These are phyloP conservation scores for Ochropleura leucogaster DNA, from an alignment of 2,888 invertebrate genomes.

Conservation along the genomic window DNA sequence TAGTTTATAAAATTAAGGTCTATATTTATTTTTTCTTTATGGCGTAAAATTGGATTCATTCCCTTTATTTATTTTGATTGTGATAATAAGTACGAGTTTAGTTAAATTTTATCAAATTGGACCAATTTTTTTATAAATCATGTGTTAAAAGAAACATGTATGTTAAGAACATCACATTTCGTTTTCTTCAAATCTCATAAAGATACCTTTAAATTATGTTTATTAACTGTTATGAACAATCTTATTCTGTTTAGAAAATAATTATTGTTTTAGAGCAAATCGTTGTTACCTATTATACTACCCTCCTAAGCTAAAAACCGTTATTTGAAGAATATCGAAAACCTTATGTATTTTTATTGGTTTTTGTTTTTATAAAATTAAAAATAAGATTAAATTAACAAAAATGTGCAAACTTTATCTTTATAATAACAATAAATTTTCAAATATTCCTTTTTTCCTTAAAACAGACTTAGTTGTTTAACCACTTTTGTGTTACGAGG, in stretches of 20 bases:
- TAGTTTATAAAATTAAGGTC: slow-evolving; percentile 12
- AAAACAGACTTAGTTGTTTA: background rate
- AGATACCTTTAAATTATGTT: slow-evolving; percentile 17
- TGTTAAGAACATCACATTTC: slow-evolving; percentile 27
- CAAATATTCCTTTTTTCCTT: background rate
- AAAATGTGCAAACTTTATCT: background rate
- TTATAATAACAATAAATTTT: background rate
- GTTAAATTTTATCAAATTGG: slow-evolving; percentile 51
- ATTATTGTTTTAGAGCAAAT: slow-evolving; percentile 43
- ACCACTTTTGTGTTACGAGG: background rate
- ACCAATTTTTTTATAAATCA: slow-evolving; percentile 56
- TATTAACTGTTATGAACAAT: slow-evolving; percentile 17
- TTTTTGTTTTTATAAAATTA: background rate
- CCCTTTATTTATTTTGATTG: slow-evolving; percentile 51
- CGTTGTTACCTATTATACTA: slow-evolving; percentile 26
- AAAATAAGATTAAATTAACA: background rate
- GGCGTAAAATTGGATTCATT: slow-evolving; percentile 26
- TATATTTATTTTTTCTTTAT: slow-evolving; percentile 40
- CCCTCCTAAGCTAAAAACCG: background rate
- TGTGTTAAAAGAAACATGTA: slow-evolving; percentile 19
- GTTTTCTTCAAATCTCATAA: slow-evolving; percentile 14
- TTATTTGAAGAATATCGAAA: background rate
- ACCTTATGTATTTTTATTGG: background rate
- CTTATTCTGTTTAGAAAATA: slow-evolving; percentile 31
- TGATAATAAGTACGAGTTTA: slow-evolving; percentile 40